phyloP scores from a whole-genome alignment of 2,888 invertebrate species.

The Drosophila borealis region DNA sequence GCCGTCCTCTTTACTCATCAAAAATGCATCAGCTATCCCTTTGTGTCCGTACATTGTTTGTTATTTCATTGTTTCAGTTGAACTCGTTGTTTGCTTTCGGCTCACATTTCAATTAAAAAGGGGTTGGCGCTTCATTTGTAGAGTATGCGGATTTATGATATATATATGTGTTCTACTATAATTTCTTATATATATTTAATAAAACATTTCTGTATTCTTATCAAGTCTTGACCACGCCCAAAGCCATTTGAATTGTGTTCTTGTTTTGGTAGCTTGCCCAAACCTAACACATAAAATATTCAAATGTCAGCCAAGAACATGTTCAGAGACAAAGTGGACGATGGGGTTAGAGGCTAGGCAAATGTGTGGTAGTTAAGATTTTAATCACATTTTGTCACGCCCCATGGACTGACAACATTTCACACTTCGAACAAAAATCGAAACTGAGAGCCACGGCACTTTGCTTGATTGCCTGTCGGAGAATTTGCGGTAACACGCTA shows the following conservation, averaged over 20 bases:
- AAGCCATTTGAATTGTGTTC: constrained; percentile 34
- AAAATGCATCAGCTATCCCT: constrained; percentile 55
- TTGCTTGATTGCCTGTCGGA: constrained; percentile 60
- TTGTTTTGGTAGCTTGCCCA: constrained; percentile 22
- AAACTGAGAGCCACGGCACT: constrained; percentile 58
- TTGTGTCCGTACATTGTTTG: constrained; percentile 47
- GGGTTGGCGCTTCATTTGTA: constrained; percentile 2
- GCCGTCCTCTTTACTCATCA: constrained; percentile 29
- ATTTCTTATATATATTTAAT: constrained; percentile 18
- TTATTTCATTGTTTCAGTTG: constrained; percentile 53
- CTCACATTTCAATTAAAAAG: constrained; percentile 49
- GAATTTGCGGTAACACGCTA: constrained; percentile 4
- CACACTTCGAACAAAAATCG: constrained; percentile 35
- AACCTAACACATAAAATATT: constrained; percentile 53
- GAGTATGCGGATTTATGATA: constrained; percentile 5
- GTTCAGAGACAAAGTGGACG: not conserved
- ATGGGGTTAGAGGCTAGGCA: not conserved
- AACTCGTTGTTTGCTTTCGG: constrained; percentile 29
- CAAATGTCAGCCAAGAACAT: constrained; percentile 29
- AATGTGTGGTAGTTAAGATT: constrained; percentile 4
- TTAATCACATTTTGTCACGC: constrained; percentile 67
- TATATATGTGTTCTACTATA: constrained; percentile 2
- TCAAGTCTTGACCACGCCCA: constrained; percentile 44
- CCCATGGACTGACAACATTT: constrained; percentile 34
- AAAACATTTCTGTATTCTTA: constrained; percentile 9